Evolutionary conservation across 1,140 invertebrate genomes (phyloP).

Genomic region (Pinna nobilis): DNA sequence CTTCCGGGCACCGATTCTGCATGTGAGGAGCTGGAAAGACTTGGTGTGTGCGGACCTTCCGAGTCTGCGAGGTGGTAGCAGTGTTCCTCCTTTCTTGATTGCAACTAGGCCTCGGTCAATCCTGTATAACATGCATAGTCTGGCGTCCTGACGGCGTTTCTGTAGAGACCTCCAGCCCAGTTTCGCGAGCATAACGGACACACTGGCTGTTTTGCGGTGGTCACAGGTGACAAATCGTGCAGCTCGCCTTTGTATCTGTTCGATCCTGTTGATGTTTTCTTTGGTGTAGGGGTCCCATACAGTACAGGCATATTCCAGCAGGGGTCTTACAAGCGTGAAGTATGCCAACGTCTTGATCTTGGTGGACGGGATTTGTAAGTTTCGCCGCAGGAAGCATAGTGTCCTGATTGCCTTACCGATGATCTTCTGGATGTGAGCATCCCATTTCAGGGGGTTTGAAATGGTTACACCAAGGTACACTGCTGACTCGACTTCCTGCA

Average conservation of each 20-base stretch:
- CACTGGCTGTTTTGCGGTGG: too few species aligned
- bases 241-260: slow-evolving; percentile 22
- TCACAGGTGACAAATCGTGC: slow-evolving; percentile 29
- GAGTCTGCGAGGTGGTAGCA: too few species aligned
- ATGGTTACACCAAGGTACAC: slow-evolving; percentile 30
- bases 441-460: slow-evolving; percentile 3
- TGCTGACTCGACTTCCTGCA: background rate
- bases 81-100: too few species aligned
- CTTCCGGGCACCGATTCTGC: too few species aligned
- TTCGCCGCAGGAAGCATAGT: slow-evolving; percentile 4
- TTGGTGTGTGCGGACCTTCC: too few species aligned
- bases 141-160: background rate
- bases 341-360: slow-evolving; percentile 31
- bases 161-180: background rate
- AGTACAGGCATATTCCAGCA: slow-evolving; percentile 24
- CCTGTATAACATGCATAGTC: background rate
- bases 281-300: slow-evolving; percentile 36
- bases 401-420: slow-evolving; percentile 13
- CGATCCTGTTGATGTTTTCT: slow-evolving; percentile 28
- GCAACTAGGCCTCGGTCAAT: too few species aligned
- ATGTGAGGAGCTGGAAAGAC: too few species aligned
- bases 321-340: slow-evolving; percentile 28
- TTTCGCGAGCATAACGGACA: too few species aligned
- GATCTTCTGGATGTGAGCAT: slow-evolving; percentile 12
- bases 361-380: slow-evolving; percentile 17